Percentiles rank a stretch among this genome's conserved stretches.
Evolutionary conservation across 2,797 vertebrate genomes (phyloP).

Genomic region (Mormyrops boulengeri): DNA sequence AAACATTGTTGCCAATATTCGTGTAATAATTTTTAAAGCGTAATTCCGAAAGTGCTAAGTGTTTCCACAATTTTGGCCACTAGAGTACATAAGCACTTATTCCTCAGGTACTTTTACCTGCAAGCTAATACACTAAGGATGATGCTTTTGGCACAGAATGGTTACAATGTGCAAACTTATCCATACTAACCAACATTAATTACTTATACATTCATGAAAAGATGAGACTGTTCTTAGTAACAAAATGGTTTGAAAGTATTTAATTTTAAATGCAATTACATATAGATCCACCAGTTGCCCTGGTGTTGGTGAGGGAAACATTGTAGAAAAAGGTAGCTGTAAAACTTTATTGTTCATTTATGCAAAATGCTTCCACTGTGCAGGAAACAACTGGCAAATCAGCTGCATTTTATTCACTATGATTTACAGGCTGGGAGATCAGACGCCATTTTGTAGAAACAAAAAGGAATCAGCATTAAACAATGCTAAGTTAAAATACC

Average conservation of each 20-base stretch:
- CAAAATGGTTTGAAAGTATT: background rate
- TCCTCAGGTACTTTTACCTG: background rate
- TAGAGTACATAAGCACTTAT: background rate
- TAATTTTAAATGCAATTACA: background rate
- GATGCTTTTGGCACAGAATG: background rate
- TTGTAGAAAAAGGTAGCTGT: background rate
- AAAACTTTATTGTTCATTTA: background rate
- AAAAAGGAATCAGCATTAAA: slow-evolving; percentile 23
- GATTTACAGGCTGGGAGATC: slow-evolving; percentile 31
- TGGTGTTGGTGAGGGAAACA: background rate
- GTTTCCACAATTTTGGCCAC: background rate
- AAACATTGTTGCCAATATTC: background rate
- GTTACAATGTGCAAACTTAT: background rate
- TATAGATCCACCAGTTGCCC: background rate
- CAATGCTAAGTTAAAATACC: slow-evolving; percentile 40
- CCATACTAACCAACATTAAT: background rate
- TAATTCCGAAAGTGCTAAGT: background rate
- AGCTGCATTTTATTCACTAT: slow-evolving; percentile 32
- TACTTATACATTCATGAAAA: background rate
- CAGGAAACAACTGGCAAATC: slow-evolving; percentile 29
- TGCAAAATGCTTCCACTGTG: slow-evolving; percentile 31
- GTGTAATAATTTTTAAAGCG: background rate
- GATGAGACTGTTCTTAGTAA: background rate
- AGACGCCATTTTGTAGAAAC: slow-evolving; percentile 25
- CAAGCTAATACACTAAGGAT: background rate